phyloP scores from a whole-genome alignment of 2,113 vertebrate species.

The Cryptomyrus ogoouensis region DNA sequence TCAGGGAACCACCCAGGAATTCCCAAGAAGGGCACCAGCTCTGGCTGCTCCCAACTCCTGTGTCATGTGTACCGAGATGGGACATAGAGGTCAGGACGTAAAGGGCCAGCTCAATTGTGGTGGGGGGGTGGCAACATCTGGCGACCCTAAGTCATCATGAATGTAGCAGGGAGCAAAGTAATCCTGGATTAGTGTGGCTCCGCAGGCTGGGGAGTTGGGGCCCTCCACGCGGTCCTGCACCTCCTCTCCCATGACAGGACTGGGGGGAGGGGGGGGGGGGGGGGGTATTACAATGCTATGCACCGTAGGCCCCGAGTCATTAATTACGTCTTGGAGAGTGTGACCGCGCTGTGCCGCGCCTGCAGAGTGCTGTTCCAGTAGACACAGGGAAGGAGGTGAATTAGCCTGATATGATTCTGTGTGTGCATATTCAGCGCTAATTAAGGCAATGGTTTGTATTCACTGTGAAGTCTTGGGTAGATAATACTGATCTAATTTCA shows the following conservation, averaged over 20 bases:
- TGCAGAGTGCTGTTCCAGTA: background rate
- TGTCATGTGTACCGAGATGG: background rate
- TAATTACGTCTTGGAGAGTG: constrained; percentile 25
- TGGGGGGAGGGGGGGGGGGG: background rate
- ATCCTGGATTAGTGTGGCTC: background rate
- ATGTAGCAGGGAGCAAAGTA: background rate
- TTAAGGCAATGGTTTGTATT: constrained; percentile 2
- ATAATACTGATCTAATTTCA: background rate
- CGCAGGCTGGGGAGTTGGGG: background rate
- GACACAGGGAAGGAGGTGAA: background rate
- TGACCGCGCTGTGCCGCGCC: background rate
- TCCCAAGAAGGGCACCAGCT: background rate
- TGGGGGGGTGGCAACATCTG: background rate
- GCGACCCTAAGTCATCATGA: background rate
- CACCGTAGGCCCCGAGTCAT: constrained; percentile 20
- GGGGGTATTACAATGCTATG: constrained; percentile 22
- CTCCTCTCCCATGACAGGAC: constrained; percentile 4
- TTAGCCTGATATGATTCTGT: background rate
- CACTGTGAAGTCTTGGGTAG: background rate
- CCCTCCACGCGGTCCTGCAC: background rate
- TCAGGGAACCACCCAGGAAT: background rate
- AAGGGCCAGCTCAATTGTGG: background rate
- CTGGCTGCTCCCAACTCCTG: background rate
- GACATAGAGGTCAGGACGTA: background rate
- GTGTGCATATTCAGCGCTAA: background rate